Percentiles rank a stretch among this genome's conserved stretches.
These are phyloP conservation scores for Dastarcus helophoroides DNA, from an alignment of 2,888 invertebrate species.

Conservation along the genomic window DNA sequence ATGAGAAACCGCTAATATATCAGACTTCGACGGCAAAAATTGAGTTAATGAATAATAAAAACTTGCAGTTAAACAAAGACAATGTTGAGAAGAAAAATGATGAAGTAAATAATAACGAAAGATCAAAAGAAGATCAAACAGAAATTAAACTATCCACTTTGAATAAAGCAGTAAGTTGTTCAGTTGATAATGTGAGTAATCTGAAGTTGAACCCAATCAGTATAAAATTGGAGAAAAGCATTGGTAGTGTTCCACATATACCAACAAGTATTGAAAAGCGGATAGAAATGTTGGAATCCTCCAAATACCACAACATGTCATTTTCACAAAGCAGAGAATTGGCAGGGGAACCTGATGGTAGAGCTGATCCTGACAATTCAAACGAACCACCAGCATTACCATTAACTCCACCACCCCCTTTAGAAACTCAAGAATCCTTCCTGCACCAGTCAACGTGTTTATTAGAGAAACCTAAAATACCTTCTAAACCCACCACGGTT, in stretches of 20 bases:
- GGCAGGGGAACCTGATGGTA: slow-evolving; percentile 79
- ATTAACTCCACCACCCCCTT: slow-evolving; percentile 52
- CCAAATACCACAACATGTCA: slow-evolving; percentile 11
- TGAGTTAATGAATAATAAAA: slow-evolving; percentile 30
- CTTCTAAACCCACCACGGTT: slow-evolving; percentile 52
- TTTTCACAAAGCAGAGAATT: slow-evolving; percentile 53
- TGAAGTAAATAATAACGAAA: slow-evolving; percentile 7
- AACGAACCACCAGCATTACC: slow-evolving; percentile 59
- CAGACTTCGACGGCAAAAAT: slow-evolving; percentile 33
- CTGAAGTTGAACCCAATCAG: too few species aligned
- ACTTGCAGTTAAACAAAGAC: slow-evolving; percentile 22
- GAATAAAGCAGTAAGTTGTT: too few species aligned
- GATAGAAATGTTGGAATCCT: background rate
- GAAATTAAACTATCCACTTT: slow-evolving; percentile 4
- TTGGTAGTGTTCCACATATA: too few species aligned
- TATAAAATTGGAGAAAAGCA: too few species aligned
- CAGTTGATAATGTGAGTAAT: too few species aligned
- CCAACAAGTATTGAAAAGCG: too few species aligned
- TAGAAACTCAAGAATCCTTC: slow-evolving; percentile 52
- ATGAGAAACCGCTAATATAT: slow-evolving; percentile 54
- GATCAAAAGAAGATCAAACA: too few species aligned
- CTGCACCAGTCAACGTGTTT: slow-evolving; percentile 42
- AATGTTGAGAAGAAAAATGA: slow-evolving; percentile 13
- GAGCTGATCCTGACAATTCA: slow-evolving; percentile 67
- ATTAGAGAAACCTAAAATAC: slow-evolving; percentile 54